Evolutionary conservation across 2,797 vertebrate genomes (phyloP).

Genomic region (Peromyscus melanophrys): DNA sequence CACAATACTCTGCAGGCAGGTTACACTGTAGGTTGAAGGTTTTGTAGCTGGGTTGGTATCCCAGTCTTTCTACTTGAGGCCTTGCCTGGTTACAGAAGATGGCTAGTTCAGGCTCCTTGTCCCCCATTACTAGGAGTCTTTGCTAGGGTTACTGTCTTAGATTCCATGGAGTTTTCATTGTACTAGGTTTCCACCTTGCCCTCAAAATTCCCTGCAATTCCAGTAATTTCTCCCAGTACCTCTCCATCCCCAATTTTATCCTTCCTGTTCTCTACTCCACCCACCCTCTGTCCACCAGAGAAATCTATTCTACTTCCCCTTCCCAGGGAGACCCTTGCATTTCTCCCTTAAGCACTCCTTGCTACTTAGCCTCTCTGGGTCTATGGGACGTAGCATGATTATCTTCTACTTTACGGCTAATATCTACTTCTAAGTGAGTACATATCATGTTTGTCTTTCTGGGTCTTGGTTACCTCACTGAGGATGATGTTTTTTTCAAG

Average conservation of each 20-base stretch:
- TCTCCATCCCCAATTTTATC: background rate
- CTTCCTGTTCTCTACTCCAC: background rate
- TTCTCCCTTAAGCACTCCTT: background rate
- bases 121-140: background rate
- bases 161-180: background rate
- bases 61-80: background rate
- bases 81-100: background rate
- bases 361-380: background rate
- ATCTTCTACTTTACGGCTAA: no score
- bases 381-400: background rate
- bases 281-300: background rate
- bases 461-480: no score
- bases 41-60: background rate
- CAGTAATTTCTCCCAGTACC: background rate
- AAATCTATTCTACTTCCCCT: background rate
- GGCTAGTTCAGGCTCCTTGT: background rate
- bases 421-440: no score
- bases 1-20: background rate
- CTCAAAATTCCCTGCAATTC: background rate
- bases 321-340: background rate
- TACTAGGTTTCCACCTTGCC: background rate
- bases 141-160: background rate
- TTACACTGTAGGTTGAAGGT: background rate
- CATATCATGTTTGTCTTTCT: no score
- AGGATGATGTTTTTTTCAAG: no score